Evolutionary conservation across 2,113 vertebrate genomes (phyloP), one percentile per base, ranked within the genome.

Genomic region (Chamaetylas fuelleborni): DNA sequence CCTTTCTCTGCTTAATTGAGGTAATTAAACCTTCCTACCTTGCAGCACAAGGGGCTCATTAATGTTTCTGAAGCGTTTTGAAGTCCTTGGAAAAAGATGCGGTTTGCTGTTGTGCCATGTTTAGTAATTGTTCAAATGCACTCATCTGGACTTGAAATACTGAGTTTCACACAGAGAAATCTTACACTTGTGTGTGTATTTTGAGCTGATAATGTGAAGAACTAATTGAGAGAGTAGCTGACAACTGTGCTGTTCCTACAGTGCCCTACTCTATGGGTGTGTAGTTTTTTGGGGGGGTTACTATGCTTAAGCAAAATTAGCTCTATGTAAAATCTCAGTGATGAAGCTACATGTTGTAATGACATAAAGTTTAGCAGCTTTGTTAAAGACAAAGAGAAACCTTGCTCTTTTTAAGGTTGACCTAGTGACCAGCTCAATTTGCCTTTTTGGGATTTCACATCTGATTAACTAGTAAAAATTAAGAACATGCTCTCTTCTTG

Each of bases 11-110:
- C 91, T 92, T 96, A 96, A 97, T 88, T 90, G 77, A 84, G 64
- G 57, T 90, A 95, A 95, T 92, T 95, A 96, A 95, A 65, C 72
- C 82, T 88, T 53, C 82, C 89, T 94, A 90, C 93, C 88, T 93
- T 94, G 69, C 86, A 96, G 85, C 79, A 43, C 80, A 90, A 93
- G 72, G 70, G 51, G 42, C 80, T 96, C 51, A 40, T 92, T 93
- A 95, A 69, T 86, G 65, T 73, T 93, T 90, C 66, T 81, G 86
- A 92, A 95, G 93, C 76, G 33, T 94, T 95, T 89, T 94, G 67
- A 95, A 88, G 86, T 78, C 90, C 50, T 81, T 31, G 36, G 90
- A 90, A 87, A 53, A 77, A 66, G 89, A 86, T 26, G 51, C 0
- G 0, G 51, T 78, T 95, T 90, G 88, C 86, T 94, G 80, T 90